A percentile compares a stretch with the other conserved stretches of the same genome.
Evolutionary conservation across 1,140 invertebrate genomes (phyloP).

Genomic region (Musca domestica): DNA sequence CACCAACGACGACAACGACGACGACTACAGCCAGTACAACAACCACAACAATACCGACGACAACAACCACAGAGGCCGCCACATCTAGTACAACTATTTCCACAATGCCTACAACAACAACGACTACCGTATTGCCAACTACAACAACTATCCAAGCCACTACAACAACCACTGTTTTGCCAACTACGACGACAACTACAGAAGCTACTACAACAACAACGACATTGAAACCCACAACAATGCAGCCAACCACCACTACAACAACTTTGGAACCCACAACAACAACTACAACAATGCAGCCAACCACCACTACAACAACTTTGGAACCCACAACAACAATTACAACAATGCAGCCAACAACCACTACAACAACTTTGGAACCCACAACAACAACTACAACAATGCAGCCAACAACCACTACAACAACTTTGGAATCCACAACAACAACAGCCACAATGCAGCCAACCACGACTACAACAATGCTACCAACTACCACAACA

Average conservation of each 20-base stretch:
- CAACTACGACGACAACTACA: neutral
- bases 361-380: neutral
- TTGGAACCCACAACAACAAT: neutral
- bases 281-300: neutral
- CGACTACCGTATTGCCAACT: neutral
- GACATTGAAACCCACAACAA: neutral
- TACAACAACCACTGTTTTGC: too few relatives aligned
- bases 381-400: neutral
- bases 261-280: neutral
- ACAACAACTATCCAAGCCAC: neutral
- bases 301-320: neutral
- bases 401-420: neutral
- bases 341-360: neutral
- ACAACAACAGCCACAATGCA: neutral
- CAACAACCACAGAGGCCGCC: neutral
- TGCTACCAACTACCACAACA: too few relatives aligned
- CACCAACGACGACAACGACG: neutral
- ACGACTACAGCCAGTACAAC: neutral
- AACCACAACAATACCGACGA: neutral
- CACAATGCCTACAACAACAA: neutral
- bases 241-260: neutral
- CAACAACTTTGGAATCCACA: neutral
- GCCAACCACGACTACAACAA: neutral
- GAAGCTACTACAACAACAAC: neutral
- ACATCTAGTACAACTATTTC: neutral